Percentiles rank a stretch among this genome's conserved stretches.
phyloP scores from a whole-genome alignment of 2,113 vertebrate genomes.

The Petrocephalus zakoni region DNA sequence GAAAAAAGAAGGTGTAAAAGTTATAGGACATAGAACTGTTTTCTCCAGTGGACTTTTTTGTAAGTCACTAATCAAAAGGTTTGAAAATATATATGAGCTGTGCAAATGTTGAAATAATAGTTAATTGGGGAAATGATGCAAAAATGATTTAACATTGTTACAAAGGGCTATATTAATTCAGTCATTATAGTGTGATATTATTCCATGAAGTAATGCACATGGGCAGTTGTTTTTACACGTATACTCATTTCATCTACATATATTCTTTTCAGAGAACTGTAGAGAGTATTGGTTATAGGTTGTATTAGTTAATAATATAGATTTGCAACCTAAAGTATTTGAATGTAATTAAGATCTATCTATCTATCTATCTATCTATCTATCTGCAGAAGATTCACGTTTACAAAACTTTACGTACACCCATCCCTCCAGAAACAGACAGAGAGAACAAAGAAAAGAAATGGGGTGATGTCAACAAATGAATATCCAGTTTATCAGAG shows the following conservation, averaged over 20 bases:
- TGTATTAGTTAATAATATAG: no score
- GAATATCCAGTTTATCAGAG: neutral
- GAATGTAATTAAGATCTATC: neutral
- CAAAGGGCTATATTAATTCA: neutral
- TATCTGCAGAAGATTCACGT: neutral
- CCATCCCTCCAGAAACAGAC: no score
- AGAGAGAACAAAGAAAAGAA: neutral
- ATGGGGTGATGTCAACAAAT: neutral
- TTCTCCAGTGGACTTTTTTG: neutral
- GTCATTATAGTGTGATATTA: neutral
- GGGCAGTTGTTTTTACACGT: neutral
- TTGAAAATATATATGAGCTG: neutral
- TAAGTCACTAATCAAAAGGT: neutral
- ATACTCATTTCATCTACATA: neutral
- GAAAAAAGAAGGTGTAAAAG: neutral
- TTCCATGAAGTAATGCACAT: neutral
- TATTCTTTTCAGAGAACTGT: neutral
- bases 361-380: neutral
- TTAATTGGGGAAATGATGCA: constrained; percentile 4
- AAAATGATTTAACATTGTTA: neutral
- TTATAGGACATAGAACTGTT: neutral
- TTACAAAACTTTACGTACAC: neutral
- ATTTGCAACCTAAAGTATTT: neutral
- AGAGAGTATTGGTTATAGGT: neutral
- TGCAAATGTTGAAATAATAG: neutral